phyloP scores from a whole-genome alignment of 2,888 invertebrate species.

The Catocala fraxini region DNA sequence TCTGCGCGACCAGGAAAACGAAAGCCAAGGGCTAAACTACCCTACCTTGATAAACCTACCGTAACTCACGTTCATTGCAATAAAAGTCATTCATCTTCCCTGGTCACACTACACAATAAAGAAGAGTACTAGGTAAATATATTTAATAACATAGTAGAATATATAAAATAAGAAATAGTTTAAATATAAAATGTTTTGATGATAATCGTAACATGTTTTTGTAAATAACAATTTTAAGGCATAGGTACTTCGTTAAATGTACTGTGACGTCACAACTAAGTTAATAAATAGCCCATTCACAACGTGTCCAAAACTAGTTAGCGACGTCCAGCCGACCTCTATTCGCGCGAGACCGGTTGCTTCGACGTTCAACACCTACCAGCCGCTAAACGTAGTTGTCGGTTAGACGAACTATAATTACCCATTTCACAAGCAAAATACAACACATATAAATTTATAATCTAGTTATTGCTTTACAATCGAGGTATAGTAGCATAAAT shows the following conservation, averaged over 20 bases:
- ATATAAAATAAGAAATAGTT: constrained; percentile 38
- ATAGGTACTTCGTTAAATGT: constrained; percentile 29
- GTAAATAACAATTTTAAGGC: constrained; percentile 43
- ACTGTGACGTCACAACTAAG: constrained; percentile 1
- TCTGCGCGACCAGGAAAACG: constrained; percentile 23
- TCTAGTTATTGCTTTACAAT: constrained; percentile 13
- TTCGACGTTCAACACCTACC: too few relatives aligned
- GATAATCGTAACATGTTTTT: constrained; percentile 28
- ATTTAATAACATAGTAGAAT: constrained; percentile 42
- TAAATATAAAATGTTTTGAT: constrained; percentile 38
- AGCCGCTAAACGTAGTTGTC: too few relatives aligned
- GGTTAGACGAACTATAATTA: too few relatives aligned
- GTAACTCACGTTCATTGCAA: constrained; percentile 4
- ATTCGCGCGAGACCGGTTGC: too few relatives aligned
- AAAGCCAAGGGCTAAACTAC: neutral
- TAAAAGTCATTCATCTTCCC: constrained; percentile 3
- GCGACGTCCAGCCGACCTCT: too few relatives aligned
- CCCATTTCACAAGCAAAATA: constrained; percentile 6
- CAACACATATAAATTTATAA: constrained; percentile 1
- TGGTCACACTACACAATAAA: constrained; percentile 37
- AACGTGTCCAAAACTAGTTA: too few relatives aligned
- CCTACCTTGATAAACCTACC: neutral
- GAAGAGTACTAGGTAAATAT: constrained; percentile 35
- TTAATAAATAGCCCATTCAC: neutral
- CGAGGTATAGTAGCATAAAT: constrained; percentile 6